Percentiles rank a stretch among this genome's conserved stretches.
Conservation (phyloP, 1,140 invertebrate genomes). For the Melitaea cinxia region DNA sequence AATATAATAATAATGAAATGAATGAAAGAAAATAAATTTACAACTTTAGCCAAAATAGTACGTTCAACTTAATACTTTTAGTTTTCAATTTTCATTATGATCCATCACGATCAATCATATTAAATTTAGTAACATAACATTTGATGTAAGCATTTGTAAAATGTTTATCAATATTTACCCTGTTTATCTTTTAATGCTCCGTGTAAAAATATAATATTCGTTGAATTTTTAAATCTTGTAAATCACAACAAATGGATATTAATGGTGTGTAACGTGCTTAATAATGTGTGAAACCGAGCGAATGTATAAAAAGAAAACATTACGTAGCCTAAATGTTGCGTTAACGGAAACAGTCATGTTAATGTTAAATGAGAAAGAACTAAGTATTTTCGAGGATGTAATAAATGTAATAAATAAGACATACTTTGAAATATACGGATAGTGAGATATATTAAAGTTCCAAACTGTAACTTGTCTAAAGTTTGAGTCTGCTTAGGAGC, state of each 20-base stretch:
- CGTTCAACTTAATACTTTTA: too few species aligned
- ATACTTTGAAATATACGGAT: neutral
- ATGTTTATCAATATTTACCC: neutral
- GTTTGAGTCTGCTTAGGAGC: conserved; percentile 21
- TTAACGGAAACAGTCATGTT: conserved; percentile 16
- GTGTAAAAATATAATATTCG: neutral
- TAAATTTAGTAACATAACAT: neutral
- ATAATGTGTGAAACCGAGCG: conserved; percentile 34
- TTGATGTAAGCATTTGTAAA: too few species aligned
- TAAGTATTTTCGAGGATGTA: neutral
- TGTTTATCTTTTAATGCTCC: neutral
- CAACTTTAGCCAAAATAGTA: too few species aligned
- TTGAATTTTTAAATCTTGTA: conserved; percentile 17
- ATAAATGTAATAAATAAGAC: too few species aligned
- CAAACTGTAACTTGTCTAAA: conserved; percentile 9
- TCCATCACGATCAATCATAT: neutral
- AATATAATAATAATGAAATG: too few species aligned
- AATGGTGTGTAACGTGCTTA: conserved; percentile 36
- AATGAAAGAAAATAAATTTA: too few species aligned
- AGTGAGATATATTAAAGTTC: conserved; percentile 14
- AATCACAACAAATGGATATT: conserved; percentile 28
- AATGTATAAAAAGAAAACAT: conserved; percentile 27
- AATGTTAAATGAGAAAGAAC: neutral
- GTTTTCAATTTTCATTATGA: neutral
- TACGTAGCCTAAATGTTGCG: conserved; percentile 20